These are phyloP conservation scores for Alethe diademata DNA, from an alignment of 2,113 vertebrate species.

Conservation along the genomic window DNA sequence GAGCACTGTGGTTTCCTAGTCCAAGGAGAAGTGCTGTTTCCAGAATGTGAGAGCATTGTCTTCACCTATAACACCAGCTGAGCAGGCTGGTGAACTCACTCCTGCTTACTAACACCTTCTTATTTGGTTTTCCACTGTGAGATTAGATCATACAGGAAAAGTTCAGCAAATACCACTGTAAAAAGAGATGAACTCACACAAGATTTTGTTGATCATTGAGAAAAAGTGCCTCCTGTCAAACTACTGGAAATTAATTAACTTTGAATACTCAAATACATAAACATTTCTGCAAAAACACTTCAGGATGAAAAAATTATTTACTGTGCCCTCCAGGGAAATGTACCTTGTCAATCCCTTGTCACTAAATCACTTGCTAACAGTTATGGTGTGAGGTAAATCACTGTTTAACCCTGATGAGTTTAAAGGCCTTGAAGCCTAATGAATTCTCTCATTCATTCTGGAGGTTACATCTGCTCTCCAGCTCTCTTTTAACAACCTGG, in stretches of 20 bases:
- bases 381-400: neutral
- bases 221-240: conserved; percentile 53
- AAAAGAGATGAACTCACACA: conserved; percentile 73
- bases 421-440: conserved; percentile 49
- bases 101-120: conserved; percentile 67
- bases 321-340: conserved; percentile 51
- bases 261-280: conserved; percentile 64
- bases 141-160: conserved; percentile 75
- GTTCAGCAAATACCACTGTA: conserved; percentile 67
- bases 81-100: conserved; percentile 61
- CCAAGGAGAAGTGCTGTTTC: neutral
- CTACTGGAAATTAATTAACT: conserved; percentile 71
- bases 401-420: conserved; percentile 13
- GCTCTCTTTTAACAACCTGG: conserved; percentile 7
- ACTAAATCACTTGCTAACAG: conserved; percentile 61
- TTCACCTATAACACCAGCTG: neutral
- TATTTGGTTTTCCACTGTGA: conserved; percentile 72
- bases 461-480: neutral
- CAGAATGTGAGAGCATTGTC: neutral
- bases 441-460: conserved; percentile 45
- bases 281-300: conserved; percentile 59
- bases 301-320: conserved; percentile 26
- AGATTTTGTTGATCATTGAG: conserved; percentile 58
- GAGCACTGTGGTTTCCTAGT: neutral
- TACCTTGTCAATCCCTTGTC: conserved; percentile 51